Base-by-base conservation (phyloP, 2,888 invertebrate genomes). In the Taenaris catops region DNA sequence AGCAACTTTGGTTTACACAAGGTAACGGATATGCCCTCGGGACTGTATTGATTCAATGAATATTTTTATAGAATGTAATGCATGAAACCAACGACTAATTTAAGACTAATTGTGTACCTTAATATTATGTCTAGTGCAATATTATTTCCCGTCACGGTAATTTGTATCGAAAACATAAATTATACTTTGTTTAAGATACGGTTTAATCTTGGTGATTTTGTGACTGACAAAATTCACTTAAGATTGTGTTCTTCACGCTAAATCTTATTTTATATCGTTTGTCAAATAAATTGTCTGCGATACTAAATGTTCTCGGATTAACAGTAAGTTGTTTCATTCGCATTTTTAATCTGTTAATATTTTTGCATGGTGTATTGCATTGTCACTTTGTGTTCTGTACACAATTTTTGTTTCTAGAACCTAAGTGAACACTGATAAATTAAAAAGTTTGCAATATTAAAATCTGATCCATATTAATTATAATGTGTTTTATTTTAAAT, bases 11-110 rank as follows among this genome's bases (percentile, higher is more conserved):
- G 90, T 12, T 64, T 79, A 17, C 88, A 89, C 34, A 93, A 93
- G 80, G 87, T 93, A 4, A 92, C 92, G 2, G 93, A 93, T 62
- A 89, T 92, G 72, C 92, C 92, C 46, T 93, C 93, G 24, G 93
- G 93, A 35, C 73, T 93, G 44, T 93, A 93, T 75, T 93, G 18
- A 29, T 29, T 20, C 19, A 5, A 29, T 20, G 58, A 72, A 4
- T 21, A 6, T 7, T 24, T 24, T 31, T 34, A 27, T 27, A 33
- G 35, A 35, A 53, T 29, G 33, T 44, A 34, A 25, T 8, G 18
- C 32, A 25, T 32, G 70, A 65, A 69, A 86, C 84, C 84, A 86
- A 74, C 84, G 84, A 84, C 66, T 86, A 86, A 72, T 75, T 68
- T 81, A 70, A 80, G 75, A 58, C n/a, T n/a, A n/a, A 52, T 63